Evolutionary conservation across 2,797 vertebrate genomes (phyloP).

Genomic region (Brachymystax lenok): DNA sequence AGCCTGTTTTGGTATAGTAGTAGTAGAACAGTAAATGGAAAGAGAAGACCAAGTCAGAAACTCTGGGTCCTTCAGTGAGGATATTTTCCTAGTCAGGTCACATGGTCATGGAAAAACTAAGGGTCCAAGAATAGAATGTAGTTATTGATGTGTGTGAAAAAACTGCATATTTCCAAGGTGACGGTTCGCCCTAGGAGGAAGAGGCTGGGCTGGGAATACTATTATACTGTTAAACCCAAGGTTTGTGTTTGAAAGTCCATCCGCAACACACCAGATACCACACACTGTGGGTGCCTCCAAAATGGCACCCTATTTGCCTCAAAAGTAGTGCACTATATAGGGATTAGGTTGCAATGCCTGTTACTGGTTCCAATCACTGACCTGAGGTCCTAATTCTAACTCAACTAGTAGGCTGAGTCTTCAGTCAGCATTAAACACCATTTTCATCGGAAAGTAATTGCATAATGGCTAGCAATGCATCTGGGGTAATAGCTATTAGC

Average conservation of each 20-base stretch:
- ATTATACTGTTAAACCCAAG: conserved; percentile 53
- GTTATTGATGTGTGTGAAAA: conserved; percentile 59
- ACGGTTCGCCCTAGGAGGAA: conserved; percentile 55
- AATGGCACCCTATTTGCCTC: not conserved
- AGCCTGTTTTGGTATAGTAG: not conserved
- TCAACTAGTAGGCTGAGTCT: conserved; percentile 41
- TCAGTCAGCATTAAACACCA: conserved; percentile 53
- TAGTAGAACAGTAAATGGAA: not conserved
- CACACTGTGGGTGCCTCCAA: not conserved
- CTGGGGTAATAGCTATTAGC: conserved; percentile 29
- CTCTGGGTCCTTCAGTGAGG: not conserved
- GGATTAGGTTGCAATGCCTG: not conserved
- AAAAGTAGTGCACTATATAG: not conserved
- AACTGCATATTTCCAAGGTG: conserved; percentile 71
- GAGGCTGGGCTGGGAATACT: conserved; percentile 58
- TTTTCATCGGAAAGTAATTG: conserved; percentile 53
- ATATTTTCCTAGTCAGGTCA: not conserved
- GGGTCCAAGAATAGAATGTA: conserved; percentile 3
- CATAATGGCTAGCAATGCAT: conserved; percentile 44
- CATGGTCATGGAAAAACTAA: not conserved
- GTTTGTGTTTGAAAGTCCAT: conserved; percentile 54
- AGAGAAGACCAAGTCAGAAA: not conserved
- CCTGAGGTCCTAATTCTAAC: conserved; percentile 53
- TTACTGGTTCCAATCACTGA: conserved; percentile 56
- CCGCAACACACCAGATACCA: conserved; percentile 43